Evolutionary conservation across 2,113 vertebrate genomes (phyloP).

Genomic region (Cyprinodon brontotheroides): DNA sequence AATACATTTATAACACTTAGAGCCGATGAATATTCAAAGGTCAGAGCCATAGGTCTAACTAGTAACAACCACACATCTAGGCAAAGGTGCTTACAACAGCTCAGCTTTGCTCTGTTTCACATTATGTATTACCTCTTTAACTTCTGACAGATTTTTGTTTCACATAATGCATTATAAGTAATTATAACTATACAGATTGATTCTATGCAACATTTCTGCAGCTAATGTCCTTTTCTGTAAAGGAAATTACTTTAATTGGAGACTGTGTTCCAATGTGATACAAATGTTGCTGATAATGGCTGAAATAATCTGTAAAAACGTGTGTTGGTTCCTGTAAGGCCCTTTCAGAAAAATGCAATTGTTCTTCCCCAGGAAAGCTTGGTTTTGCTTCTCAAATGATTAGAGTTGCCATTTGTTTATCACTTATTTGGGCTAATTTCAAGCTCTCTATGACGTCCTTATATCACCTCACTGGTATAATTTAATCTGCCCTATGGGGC

Average conservation of each 20-base stretch:
- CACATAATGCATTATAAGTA: conserved; percentile 53
- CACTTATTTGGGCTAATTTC: conserved; percentile 48
- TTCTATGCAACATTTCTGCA: conserved; percentile 32
- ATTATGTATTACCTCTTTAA: conserved; percentile 29
- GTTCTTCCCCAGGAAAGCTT: conserved; percentile 6
- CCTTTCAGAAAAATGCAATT: conserved; percentile 29
- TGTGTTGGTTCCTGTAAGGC: conserved; percentile 40
- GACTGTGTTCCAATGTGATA: conserved; percentile 16
- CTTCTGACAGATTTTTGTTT: conserved; percentile 30
- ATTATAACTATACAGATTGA: conserved; percentile 53
- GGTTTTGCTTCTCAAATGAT: conserved; percentile 37
- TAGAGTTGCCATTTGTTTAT: conserved; percentile 12
- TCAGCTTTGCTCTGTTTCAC: neutral
- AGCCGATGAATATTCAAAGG: conserved; percentile 67
- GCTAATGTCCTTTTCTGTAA: conserved; percentile 27
- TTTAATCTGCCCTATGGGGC: conserved; percentile 25
- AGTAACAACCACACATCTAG: conserved; percentile 42
- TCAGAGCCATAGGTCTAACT: conserved; percentile 1
- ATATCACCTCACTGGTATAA: conserved; percentile 50
- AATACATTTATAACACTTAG: conserved; percentile 67
- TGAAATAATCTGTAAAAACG: neutral
- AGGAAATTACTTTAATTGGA: conserved; percentile 59
- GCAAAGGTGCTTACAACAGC: neutral
- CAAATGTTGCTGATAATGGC: conserved; percentile 47
- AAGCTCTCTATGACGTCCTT: conserved; percentile 46